Base-by-base conservation (phyloP, 2,888 invertebrate genomes). In the Cerceris rybyensis region DNA sequence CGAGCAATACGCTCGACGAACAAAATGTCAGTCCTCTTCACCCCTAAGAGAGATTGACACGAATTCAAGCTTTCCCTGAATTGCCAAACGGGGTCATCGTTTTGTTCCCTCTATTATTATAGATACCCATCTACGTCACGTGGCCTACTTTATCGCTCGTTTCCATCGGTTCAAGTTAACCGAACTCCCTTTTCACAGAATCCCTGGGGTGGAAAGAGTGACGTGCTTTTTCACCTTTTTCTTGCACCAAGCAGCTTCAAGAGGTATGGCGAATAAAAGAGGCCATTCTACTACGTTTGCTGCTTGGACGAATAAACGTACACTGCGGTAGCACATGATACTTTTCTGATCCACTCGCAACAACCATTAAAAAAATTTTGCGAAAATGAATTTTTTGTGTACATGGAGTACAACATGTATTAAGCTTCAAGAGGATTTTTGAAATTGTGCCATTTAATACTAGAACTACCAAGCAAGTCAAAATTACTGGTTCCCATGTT, bases 91-190 rank as follows among this genome's bases (percentile, higher is more conserved):
- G 49, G 78, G 75, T 78, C 78, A 43, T 57, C 65, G 60, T 69
- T 68, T 73, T 63, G 63, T 66, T 66, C 59, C 75, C 61, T 66
- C 59, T 75, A 70, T 77, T 78, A 78, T 78, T 69, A 68, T 58
- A 46, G 52, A 28, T 71, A 63, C 66, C 58, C 65, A 63, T 28
- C 28, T 28, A 28, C 75, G 78, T 78, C 75, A 75, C 70, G 57
- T 64, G 78, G 52, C 75, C 70, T 65, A 70, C 59, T 71, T 78
- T 71, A 54, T 11, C 54, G 60, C 55, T 65, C 42, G 69, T 69
- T 65, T 58, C 50, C 46, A 66, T 73, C n/a, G 64, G 59, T 16
- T 75, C 67, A 50, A 41, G 59, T 63, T 41, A 69, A 77, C 50
- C 42, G 50, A n/a, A 57, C 67, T 58, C n/a, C n/a, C 67, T 68